Evolutionary conservation across 2,888 invertebrate species (phyloP), one percentile per base, ranked within the genome.

Genomic region (Mythimna loreyi): DNA sequence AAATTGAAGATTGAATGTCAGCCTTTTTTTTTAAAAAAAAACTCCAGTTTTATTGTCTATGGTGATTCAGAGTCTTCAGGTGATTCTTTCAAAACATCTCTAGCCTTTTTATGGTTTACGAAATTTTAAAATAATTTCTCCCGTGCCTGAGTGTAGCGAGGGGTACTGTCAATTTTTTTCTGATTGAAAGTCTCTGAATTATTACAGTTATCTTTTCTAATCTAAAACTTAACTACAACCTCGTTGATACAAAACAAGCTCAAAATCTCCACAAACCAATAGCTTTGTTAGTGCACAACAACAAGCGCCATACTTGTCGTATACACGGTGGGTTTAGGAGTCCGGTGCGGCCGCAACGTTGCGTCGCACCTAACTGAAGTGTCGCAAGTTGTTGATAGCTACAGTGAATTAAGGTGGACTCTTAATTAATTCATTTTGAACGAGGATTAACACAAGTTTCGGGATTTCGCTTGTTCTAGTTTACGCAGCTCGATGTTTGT

Each of bases 351-450:
- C 80, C 84, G 61, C 82, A 84, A 69, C 66, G 62, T 33, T 59
- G 67, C 30, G 67, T 74, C 55, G 67, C 66, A 76, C 59, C 77
- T 84, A 82, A 82, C 82, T 84, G 84, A 79, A 71, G 58, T 59
- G 65, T 47, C 66, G 53, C 69, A 68, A 82, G 82, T 81, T 58
- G 81, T 77, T 77, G 78, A 81, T 72, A 53, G 53, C 36, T 1
- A 1, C 28, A 47, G 47, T 60, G 66, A 52, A 73, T 75, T 67
- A 64, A 78, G 65, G 72, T 72, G 52, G 40, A 52, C 55, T 36
- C 63, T 74, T 77, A 81, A 74, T 74, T 77, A 81, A 77, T 77
- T 73, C 52, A 67, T 52, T 74, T 75, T 78, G 56, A 23, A 50
- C 11, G 8, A 5, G 13, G 11, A 21, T 64, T 45, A 45, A 28